phyloP scores from a whole-genome alignment of 2,888 invertebrate genomes.

The Meghimatium bilineatum region DNA sequence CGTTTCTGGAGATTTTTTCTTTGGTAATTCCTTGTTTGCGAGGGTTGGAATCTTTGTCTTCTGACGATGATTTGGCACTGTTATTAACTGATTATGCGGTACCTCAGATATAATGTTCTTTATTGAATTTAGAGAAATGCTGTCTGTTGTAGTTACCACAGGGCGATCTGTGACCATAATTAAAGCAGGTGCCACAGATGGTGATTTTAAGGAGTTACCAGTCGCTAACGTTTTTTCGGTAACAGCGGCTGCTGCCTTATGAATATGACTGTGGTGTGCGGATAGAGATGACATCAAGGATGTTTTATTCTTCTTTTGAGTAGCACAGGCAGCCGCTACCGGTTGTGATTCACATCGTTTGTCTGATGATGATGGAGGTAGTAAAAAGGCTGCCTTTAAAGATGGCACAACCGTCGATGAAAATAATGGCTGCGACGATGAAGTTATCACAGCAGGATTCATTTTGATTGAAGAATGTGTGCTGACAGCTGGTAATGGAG shows the following conservation, averaged over 20 bases:
- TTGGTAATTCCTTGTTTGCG: not conserved
- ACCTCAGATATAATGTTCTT: not conserved
- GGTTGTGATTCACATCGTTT: not conserved
- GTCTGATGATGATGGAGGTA: not conserved
- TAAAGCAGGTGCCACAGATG: not conserved
- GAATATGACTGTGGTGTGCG: not conserved
- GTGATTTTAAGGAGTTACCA: not conserved
- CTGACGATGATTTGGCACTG: not conserved
- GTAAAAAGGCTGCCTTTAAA: not conserved
- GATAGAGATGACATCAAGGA: not conserved
- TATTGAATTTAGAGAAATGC: not conserved
- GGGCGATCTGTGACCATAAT: not conserved
- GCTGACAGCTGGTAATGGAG: not conserved
- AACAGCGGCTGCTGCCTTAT: not conserved
- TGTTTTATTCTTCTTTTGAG: not conserved
- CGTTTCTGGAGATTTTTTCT: not conserved
- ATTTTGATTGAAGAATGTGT: not conserved
- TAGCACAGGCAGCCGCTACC: not conserved
- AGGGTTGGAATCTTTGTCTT: not conserved
- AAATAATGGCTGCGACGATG: not conserved
- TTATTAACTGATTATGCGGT: not conserved
- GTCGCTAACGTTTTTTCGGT: not conserved
- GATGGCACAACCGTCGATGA: not conserved
- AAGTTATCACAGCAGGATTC: not conserved
- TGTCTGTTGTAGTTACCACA: not conserved